Conservation (phyloP, 2,888 invertebrate species). For the Pomacea canaliculata region DNA sequence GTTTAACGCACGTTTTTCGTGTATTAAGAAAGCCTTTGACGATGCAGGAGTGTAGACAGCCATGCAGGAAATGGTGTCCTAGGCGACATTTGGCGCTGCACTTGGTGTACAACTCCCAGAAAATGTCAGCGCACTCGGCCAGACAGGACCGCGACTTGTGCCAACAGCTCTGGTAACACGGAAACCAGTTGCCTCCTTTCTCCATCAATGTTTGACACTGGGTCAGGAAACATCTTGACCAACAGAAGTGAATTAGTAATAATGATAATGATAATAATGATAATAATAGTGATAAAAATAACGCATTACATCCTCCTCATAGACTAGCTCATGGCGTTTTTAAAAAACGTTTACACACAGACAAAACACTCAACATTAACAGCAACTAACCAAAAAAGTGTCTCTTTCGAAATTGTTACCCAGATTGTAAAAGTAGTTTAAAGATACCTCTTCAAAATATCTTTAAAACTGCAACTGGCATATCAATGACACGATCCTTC, state of each 20-base stretch:
- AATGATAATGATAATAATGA: too few relatives aligned
- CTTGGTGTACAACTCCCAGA: neutral
- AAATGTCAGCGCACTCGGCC: neutral
- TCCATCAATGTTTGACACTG: neutral
- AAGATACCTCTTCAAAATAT: too few relatives aligned
- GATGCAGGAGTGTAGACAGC: neutral
- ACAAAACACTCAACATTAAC: too few relatives aligned
- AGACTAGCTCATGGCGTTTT: too few relatives aligned
- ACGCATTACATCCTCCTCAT: too few relatives aligned
- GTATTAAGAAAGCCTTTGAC: neutral
- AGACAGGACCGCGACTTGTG: neutral
- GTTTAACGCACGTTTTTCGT: neutral
- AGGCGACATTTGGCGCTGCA: conserved; percentile 2
- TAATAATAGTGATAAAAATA: too few relatives aligned
- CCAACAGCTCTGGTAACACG: conserved; percentile 5
- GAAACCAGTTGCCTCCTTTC: conserved; percentile 6
- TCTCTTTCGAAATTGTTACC: too few relatives aligned
- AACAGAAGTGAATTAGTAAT: neutral
- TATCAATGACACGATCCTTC: too few relatives aligned
- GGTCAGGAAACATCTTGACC: conserved; percentile 1
- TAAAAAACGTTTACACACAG: too few relatives aligned
- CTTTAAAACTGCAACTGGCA: too few relatives aligned
- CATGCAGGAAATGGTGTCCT: neutral
- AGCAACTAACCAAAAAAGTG: too few relatives aligned
- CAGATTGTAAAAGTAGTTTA: too few relatives aligned